These are phyloP conservation scores for Pangasius larnaudii DNA, from an alignment of 2,797 vertebrate genomes.

Conservation along the genomic window DNA sequence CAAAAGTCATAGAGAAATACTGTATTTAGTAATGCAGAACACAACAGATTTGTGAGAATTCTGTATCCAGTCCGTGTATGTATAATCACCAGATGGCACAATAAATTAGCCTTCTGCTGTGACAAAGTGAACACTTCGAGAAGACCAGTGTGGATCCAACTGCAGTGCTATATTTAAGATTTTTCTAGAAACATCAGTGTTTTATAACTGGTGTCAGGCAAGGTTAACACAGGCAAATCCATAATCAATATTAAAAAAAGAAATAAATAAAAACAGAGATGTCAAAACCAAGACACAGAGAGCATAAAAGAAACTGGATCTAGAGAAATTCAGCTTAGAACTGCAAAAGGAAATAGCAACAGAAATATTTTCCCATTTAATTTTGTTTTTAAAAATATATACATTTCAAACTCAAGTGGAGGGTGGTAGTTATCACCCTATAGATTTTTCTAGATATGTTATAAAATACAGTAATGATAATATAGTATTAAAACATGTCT, in stretches of 20 bases:
- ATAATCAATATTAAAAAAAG: background rate
- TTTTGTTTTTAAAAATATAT: too few relatives aligned
- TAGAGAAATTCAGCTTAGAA: background rate
- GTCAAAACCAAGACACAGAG: background rate
- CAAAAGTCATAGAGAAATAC: background rate
- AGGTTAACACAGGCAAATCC: background rate
- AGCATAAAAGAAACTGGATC: background rate
- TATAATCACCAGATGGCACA: conserved; percentile 16
- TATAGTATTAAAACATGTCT: too few relatives aligned
- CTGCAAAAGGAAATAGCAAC: background rate
- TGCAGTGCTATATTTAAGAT: background rate
- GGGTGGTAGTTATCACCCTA: too few relatives aligned
- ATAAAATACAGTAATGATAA: too few relatives aligned
- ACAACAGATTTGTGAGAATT: conserved; percentile 21
- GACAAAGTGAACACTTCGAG: background rate
- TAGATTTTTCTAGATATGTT: too few relatives aligned
- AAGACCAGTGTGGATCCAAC: background rate
- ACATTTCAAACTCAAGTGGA: too few relatives aligned
- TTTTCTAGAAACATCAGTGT: background rate
- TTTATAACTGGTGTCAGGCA: background rate
- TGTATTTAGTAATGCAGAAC: background rate
- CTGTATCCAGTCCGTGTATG: background rate
- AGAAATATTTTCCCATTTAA: background rate
- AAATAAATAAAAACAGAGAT: too few relatives aligned
- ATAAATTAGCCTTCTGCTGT: conserved; percentile 18